Evolutionary conservation across 2,113 vertebrate genomes (phyloP), one percentile per base, ranked within the genome.

Genomic region (Mastomys coucha): DNA sequence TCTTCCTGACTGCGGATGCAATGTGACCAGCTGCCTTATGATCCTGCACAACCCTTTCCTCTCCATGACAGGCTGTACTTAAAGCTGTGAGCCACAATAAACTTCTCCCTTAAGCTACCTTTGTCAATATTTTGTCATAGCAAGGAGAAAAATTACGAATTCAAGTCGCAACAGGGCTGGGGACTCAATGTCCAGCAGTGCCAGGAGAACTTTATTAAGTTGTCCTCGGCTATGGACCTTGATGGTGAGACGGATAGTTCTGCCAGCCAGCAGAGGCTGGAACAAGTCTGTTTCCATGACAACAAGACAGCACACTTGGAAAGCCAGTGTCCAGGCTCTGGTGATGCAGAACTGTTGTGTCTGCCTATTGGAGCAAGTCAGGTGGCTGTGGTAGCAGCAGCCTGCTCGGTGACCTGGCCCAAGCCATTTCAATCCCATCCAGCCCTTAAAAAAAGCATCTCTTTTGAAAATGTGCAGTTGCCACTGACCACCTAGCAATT

Each of bases 231-330:
- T 51, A 9, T 17, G 24, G 33, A 70, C 65, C 86, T n/a, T 0
- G 7, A 39, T 5, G 2, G 49, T 53, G 22, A 88, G 67, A 70
- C 0, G 0, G 3, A 36, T 8, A 33, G 65, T 2, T 70, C 42
- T 51, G 85, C 65, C 45, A 49, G 85, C 65, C 45, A 36, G 28
- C 17, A 0, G 63, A 67, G 31, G 42, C 85, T 67, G 33, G 85
- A 87, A 26, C 65, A 88, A 88, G 84, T 51, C 67, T 70, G 65
- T 88, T 72, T 72, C 67, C 86, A 88, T 88, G 86, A 72, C 49
- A 53, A 72, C 86, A 72, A 17, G 49, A 72, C 14, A 22, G 65
- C 20, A 28, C 86, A 72, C 17, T 28, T 72, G 67, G 67, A 72
- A 72, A 88, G 65, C 65, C 67, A 72, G 86, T 53, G 33, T 88